A percentile compares a stretch with the other conserved stretches of the same genome.
Evolutionary conservation across 2,888 invertebrate species (phyloP).

Genomic region (Heliconius sara): DNA sequence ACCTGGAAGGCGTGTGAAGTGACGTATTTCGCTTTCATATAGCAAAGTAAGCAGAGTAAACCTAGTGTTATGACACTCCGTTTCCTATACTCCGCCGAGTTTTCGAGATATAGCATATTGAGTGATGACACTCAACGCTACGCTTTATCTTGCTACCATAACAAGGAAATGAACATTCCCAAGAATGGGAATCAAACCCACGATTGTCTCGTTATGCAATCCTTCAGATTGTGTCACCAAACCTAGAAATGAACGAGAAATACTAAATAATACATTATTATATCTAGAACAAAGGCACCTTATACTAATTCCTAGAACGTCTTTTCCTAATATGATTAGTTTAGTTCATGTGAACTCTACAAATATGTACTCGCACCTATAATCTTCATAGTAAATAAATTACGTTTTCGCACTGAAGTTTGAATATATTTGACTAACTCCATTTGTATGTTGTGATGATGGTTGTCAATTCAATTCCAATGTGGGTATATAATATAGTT

Average conservation of each 20-base stretch:
- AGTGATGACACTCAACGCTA: no score
- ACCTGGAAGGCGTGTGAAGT: no score
- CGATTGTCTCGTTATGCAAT: neutral
- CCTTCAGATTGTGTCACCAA: neutral
- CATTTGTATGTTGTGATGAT: neutral
- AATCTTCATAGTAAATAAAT: constrained; percentile 4
- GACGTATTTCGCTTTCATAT: no score
- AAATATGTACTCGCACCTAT: constrained; percentile 5
- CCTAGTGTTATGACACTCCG: no score
- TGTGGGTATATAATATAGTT: neutral
- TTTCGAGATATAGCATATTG: neutral
- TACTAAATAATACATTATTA: constrained; percentile 1
- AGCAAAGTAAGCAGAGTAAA: no score
- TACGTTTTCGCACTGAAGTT: neutral
- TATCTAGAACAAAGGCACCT: neutral
- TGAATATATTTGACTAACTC: neutral
- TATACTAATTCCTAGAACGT: constrained; percentile 13
- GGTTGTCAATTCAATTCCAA: neutral
- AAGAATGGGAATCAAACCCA: neutral
- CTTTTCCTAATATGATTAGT: constrained; percentile 17
- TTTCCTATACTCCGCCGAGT: neutral
- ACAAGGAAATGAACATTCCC: neutral
- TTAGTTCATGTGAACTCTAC: neutral
- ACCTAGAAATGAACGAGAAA: neutral
- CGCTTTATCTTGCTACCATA: neutral